Conservation (phyloP, 2,888 invertebrate genomes). For the Acanthosepion esculentum region DNA sequence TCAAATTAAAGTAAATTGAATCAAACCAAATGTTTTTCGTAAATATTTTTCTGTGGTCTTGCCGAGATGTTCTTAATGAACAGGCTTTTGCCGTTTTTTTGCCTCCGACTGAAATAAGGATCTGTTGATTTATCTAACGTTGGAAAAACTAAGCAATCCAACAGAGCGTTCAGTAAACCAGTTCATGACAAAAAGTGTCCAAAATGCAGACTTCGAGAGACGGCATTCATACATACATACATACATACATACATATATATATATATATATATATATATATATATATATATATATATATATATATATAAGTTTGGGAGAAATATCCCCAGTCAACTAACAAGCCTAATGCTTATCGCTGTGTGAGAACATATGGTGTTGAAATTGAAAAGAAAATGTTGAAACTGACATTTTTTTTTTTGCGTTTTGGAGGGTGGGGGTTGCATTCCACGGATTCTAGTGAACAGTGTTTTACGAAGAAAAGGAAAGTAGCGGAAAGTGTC, state of each 20-base stretch:
- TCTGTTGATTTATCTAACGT: neutral
- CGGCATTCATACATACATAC: neutral
- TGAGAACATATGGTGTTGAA: neutral
- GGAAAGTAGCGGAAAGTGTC: neutral
- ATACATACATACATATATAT: no score
- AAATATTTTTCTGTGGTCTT: neutral
- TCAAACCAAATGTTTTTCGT: neutral
- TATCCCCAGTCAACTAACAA: neutral
- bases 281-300: no score
- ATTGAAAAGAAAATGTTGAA: slow-evolving; percentile 22
- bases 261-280: no score
- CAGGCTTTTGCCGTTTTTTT: neutral
- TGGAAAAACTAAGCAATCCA: neutral
- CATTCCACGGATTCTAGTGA: neutral
- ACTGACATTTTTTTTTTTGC: neutral
- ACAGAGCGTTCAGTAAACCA: neutral
- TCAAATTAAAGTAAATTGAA: neutral
- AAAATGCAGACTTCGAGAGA: neutral
- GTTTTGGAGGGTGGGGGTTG: neutral
- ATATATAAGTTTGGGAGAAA: neutral
- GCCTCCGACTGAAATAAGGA: neutral
- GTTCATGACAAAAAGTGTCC: neutral
- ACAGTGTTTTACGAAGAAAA: neutral
- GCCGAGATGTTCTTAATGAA: neutral
- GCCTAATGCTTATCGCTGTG: neutral